Evolutionary conservation across 92 coral and sea anemone species (phyloP).

Genomic region (Desmophyllum pertusum): DNA sequence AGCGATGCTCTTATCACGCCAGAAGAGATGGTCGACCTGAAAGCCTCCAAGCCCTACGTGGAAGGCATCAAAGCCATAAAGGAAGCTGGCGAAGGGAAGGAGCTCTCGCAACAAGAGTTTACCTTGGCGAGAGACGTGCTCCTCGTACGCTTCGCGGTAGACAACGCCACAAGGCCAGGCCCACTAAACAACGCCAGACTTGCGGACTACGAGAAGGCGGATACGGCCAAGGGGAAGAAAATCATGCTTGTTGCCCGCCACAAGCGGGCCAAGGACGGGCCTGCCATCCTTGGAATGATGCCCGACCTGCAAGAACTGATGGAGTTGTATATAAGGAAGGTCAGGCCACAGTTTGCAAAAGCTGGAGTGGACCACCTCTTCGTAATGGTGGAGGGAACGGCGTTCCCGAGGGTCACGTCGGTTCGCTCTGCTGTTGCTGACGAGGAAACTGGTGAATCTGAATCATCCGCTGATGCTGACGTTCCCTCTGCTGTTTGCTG

Average conservation of each 20-base stretch:
- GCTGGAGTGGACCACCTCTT: slow-evolving; percentile 9
- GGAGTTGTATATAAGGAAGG: background rate
- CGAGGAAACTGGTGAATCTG: too few relatives aligned
- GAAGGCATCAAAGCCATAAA: background rate
- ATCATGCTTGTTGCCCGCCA: background rate
- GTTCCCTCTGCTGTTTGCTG: too few relatives aligned
- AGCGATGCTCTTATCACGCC: background rate
- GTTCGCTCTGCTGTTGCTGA: too few relatives aligned
- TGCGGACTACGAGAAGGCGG: background rate
- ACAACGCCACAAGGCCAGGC: background rate
- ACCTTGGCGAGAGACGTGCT: background rate
- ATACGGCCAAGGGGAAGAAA: background rate
- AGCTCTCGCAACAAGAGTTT: background rate
- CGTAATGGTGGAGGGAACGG: background rate
- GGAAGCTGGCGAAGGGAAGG: background rate
- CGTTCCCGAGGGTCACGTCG: slow-evolving; percentile 1
- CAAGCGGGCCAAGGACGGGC: slow-evolving; percentile 24
- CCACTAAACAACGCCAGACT: slow-evolving; percentile 6
- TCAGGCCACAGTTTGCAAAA: background rate
- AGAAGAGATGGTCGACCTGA: background rate
- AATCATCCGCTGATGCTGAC: too few relatives aligned
- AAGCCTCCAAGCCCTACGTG: background rate
- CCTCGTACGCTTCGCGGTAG: background rate
- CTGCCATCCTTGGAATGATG: background rate
- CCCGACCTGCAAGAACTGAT: background rate